Evolutionary conservation across 2,888 invertebrate genomes (phyloP).

Genomic region (Pasiphila rectangulata): DNA sequence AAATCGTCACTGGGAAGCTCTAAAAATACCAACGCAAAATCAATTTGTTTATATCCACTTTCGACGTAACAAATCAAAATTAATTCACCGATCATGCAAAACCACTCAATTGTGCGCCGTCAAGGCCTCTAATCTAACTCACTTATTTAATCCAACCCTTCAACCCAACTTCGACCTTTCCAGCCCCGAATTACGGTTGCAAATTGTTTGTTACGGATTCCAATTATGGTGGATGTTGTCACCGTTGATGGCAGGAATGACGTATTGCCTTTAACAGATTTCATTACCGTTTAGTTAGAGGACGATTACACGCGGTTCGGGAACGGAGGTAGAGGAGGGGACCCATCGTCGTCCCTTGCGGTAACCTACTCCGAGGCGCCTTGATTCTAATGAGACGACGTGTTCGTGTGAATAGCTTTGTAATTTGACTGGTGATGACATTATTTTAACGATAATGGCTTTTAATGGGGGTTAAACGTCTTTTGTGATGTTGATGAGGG

Average conservation of each 20-base stretch:
- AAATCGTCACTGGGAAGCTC: not conserved
- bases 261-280: conserved; percentile 31
- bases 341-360: conserved; percentile 20
- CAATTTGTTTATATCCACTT: conserved; percentile 3
- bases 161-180: conserved; percentile 18
- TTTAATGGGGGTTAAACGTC: conserved; percentile 14
- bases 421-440: conserved; percentile 21
- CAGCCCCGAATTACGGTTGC: conserved; percentile 14
- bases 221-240: conserved; percentile 26
- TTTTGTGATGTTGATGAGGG: not conserved
- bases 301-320: conserved; percentile 19
- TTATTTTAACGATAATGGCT: conserved; percentile 20
- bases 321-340: conserved; percentile 14
- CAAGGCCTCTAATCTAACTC: conserved; percentile 23
- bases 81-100: conserved; percentile 28
- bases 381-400: conserved; percentile 25
- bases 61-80: conserved; percentile 17
- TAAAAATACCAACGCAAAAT: not conserved
- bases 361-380: conserved; percentile 6
- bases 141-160: conserved; percentile 18
- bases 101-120: conserved; percentile 24
- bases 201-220: conserved; percentile 22
- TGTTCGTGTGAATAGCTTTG: conserved; percentile 24
- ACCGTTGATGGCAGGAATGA: conserved; percentile 24
- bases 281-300: conserved; percentile 30